Evolutionary conservation across 2,113 vertebrate species (phyloP).

Genomic region (Mastomys natalensis): DNA sequence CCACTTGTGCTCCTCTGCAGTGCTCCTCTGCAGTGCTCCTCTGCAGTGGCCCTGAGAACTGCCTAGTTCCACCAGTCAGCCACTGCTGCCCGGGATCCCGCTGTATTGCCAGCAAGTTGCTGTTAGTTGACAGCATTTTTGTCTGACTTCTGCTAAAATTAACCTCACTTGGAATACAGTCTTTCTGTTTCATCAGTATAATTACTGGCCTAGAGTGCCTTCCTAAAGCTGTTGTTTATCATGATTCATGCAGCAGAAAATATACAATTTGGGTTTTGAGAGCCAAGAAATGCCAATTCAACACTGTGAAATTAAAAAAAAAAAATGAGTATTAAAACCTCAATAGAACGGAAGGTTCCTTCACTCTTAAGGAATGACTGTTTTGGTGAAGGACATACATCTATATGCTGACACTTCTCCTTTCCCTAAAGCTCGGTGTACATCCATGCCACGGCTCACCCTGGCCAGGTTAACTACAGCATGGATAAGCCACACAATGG

Average conservation of each 20-base stretch:
- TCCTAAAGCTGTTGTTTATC: slow-evolving; percentile 52
- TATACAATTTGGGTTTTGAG: slow-evolving; percentile 63
- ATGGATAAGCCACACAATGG: background rate
- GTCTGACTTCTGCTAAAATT: slow-evolving; percentile 80
- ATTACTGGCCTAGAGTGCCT: slow-evolving; percentile 74
- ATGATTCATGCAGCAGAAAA: slow-evolving; percentile 69
- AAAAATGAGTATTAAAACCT: background rate
- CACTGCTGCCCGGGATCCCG: background rate
- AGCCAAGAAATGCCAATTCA: slow-evolving; percentile 56
- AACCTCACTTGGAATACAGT: slow-evolving; percentile 70
- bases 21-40: background rate
- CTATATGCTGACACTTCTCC: background rate
- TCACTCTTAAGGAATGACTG: background rate
- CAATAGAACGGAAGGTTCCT: background rate
- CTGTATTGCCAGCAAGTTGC: slow-evolving; percentile 15
- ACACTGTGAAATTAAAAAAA: background rate
- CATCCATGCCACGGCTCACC: background rate
- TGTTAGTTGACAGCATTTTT: slow-evolving; percentile 68
- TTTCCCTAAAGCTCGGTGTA: slow-evolving; percentile 17
- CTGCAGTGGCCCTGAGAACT: background rate
- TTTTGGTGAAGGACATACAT: background rate
- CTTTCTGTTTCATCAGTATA: slow-evolving; percentile 79
- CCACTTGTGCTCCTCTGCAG: background rate
- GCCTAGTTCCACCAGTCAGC: background rate
- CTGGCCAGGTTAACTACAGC: background rate